Evolutionary conservation across 2,113 vertebrate species (phyloP).

Genomic region (Brevimyrus niger): DNA sequence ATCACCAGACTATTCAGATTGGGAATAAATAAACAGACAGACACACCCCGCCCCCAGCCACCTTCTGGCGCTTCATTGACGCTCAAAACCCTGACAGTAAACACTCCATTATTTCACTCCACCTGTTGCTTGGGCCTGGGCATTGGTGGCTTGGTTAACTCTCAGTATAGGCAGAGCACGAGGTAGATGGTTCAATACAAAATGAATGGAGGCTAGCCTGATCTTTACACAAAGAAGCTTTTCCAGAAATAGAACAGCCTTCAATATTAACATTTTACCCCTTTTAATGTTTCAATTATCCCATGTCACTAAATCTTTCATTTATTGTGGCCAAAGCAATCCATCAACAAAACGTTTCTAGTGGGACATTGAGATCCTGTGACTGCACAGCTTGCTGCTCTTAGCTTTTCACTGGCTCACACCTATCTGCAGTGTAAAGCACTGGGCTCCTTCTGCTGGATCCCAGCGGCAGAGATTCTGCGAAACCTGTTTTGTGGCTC

Average conservation of each 20-base stretch:
- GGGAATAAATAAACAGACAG: constrained; percentile 23
- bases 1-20: constrained; percentile 1
- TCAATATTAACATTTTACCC: constrained; percentile 14
- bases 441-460: neutral
- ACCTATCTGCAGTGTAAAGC: neutral
- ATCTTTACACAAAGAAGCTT: neutral
- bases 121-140: neutral
- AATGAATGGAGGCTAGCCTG: constrained; percentile 20
- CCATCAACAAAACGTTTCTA: constrained; percentile 16
- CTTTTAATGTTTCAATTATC: neutral
- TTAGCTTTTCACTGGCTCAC: neutral
- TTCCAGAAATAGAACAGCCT: neutral
- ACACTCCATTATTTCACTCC: neutral
- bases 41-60: neutral
- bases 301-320: constrained; percentile 20
- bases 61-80: neutral
- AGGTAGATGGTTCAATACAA: neutral
- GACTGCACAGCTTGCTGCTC: neutral
- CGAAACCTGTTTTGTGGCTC: neutral
- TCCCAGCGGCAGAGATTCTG: neutral
- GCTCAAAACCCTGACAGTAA: neutral
- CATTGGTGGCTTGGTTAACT: neutral
- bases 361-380: neutral
- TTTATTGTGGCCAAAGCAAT: constrained; percentile 23
- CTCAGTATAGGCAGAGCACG: neutral